A percentile compares a stretch with the other conserved stretches of the same genome.
These are phyloP conservation scores for Vultur gryphus DNA, from an alignment of 2,797 vertebrate genomes.

Conservation along the genomic window DNA sequence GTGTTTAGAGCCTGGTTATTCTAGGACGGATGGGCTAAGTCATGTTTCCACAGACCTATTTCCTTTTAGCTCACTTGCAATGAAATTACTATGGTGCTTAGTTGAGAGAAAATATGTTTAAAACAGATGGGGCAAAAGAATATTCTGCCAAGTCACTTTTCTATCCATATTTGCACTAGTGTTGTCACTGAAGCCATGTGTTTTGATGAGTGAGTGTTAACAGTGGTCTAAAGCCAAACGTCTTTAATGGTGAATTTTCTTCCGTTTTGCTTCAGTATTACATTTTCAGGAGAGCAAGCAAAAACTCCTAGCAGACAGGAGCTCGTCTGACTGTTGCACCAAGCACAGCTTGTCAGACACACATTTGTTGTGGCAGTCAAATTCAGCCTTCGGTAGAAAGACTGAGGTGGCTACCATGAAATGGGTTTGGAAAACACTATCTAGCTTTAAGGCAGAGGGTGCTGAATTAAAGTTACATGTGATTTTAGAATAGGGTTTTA, in stretches of 20 bases:
- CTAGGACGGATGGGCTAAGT: neutral
- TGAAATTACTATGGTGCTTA: neutral
- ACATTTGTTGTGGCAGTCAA: neutral
- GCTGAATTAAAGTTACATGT: neutral
- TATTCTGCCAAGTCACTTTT: slow-evolving; percentile 1
- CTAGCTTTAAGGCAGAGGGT: neutral
- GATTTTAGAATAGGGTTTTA: neutral
- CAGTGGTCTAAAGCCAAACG: neutral
- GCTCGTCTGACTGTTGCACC: neutral
- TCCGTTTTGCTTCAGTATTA: neutral
- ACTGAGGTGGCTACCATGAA: neutral
- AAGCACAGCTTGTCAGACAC: neutral
- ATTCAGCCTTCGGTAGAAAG: neutral
- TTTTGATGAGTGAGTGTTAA: neutral
- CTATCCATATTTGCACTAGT: neutral
- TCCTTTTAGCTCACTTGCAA: neutral
- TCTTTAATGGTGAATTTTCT: neutral
- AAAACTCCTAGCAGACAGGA: neutral
- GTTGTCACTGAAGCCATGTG: neutral
- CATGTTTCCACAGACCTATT: neutral
- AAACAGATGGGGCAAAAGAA: slow-evolving; percentile 20
- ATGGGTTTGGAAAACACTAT: neutral
- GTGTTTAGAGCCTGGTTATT: neutral
- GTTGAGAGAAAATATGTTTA: slow-evolving; percentile 4
- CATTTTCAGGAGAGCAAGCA: neutral